A percentile compares a stretch with the other conserved stretches of the same genome.
Conservation (phyloP, 2,797 vertebrate genomes). For the Eulemur mongoz region DNA sequence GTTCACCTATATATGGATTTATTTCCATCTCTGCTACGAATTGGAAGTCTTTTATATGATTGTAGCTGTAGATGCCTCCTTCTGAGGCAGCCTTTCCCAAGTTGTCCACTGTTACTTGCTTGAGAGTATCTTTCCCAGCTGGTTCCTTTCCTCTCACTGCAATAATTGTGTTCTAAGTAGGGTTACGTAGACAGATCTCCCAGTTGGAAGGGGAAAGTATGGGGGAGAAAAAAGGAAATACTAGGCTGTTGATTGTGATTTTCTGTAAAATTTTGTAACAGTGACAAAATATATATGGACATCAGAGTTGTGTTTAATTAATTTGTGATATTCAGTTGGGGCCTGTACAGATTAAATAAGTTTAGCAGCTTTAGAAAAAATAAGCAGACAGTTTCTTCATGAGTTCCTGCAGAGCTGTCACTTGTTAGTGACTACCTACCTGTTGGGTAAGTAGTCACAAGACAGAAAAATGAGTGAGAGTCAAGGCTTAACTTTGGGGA, state of each 20-base stretch:
- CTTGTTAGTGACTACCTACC: background rate
- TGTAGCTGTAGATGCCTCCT: background rate
- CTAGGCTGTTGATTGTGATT: background rate
- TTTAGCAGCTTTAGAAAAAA: background rate
- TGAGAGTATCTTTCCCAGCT: conserved; percentile 45
- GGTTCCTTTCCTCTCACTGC: conserved; percentile 25
- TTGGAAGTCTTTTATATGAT: conserved; percentile 62
- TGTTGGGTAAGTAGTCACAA: background rate
- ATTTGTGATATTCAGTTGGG: background rate
- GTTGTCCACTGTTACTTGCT: conserved; percentile 47
- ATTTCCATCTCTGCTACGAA: too few relatives aligned
- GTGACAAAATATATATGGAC: background rate
- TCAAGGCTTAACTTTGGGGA: background rate
- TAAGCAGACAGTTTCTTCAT: background rate
- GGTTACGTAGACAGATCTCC: background rate
- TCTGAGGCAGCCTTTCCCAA: conserved; percentile 16
- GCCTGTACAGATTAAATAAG: background rate
- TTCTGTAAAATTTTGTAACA: background rate
- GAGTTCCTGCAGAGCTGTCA: background rate
- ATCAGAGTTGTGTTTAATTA: background rate
- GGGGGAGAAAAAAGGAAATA: background rate
- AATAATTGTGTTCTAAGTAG: conserved; percentile 17
- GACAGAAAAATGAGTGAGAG: background rate
- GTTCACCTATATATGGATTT: too few relatives aligned
- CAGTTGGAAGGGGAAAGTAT: conserved; percentile 36